These are phyloP conservation scores for Drosophila mulleri DNA, from an alignment of 2,888 invertebrate species.

Conservation along the genomic window DNA sequence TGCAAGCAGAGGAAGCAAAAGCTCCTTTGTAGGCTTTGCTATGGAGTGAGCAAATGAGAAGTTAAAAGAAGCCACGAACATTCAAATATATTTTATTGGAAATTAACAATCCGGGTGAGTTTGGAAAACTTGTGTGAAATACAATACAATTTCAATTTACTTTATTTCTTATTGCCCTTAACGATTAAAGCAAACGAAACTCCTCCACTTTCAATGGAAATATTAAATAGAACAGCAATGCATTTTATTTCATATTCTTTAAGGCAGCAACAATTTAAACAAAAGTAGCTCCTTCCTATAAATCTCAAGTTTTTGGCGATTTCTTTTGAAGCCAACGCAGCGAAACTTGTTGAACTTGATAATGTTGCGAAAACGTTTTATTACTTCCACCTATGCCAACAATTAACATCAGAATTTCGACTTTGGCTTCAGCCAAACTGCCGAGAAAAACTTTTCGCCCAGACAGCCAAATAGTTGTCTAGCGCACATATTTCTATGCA, in stretches of 20 bases:
- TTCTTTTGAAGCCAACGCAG: neutral
- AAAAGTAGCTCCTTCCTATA: neutral
- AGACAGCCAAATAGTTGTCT: constrained; percentile 62
- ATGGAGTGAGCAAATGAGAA: too few species aligned
- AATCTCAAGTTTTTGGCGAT: neutral
- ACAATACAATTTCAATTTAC: too few species aligned
- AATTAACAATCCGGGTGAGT: too few species aligned
- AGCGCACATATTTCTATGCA: constrained; percentile 42
- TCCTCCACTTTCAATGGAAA: too few species aligned
- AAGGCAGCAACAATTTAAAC: neutral
- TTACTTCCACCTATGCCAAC: constrained; percentile 78
- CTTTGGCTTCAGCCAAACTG: constrained; percentile 31
- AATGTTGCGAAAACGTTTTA: constrained; percentile 74
- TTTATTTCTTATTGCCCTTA: too few species aligned
- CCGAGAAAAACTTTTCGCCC: constrained; percentile 50
- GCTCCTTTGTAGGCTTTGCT: too few species aligned
- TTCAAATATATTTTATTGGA: too few species aligned
- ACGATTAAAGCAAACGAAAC: too few species aligned
- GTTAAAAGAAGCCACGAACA: too few species aligned
- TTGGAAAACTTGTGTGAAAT: too few species aligned
- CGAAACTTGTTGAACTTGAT: constrained; percentile 62
- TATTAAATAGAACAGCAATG: too few species aligned
- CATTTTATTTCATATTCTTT: neutral
- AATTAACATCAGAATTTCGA: constrained; percentile 74
- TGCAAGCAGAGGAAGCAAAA: too few species aligned